phyloP scores from a whole-genome alignment of 2,888 invertebrate genomes.

The Holacanthella duospinosa region DNA sequence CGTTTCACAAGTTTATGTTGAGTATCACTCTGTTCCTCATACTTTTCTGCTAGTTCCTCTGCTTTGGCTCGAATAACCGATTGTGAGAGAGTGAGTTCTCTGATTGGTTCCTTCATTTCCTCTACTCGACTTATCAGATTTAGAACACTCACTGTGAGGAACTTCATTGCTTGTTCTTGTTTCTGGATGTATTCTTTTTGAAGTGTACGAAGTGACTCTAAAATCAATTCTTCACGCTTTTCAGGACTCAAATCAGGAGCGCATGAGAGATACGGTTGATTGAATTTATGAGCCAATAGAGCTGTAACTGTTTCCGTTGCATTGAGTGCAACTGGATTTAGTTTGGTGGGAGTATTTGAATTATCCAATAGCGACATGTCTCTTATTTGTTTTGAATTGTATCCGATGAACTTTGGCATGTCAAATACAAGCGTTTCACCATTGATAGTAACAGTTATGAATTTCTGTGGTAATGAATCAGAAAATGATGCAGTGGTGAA shows the following conservation, averaged over 20 bases:
- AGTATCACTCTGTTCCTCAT: slow-evolving; percentile 3
- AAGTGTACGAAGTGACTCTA: slow-evolving; percentile 1
- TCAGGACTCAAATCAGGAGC: not conserved
- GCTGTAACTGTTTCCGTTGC: not conserved
- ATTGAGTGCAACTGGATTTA: not conserved
- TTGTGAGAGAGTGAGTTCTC: not conserved
- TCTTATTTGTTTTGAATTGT: not conserved
- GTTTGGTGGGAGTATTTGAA: not conserved
- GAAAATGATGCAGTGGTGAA: not conserved
- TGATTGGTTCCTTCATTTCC: not conserved
- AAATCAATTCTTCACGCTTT: not conserved
- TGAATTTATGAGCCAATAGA: not conserved
- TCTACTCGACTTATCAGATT: not conserved
- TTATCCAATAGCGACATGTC: not conserved
- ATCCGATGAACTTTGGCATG: not conserved
- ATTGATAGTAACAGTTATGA: not conserved
- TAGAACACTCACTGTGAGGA: not conserved
- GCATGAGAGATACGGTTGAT: not conserved
- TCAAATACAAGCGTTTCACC: slow-evolving; percentile 5
- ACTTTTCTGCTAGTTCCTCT: slow-evolving; percentile 6
- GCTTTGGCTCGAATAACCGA: not conserved
- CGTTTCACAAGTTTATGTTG: not conserved
- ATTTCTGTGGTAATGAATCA: slow-evolving; percentile 7
- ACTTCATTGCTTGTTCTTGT: slow-evolving; percentile 5
- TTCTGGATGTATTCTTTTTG: not conserved